Base-by-base conservation (phyloP, 2,888 invertebrate genomes). In the Dicycla oo region DNA sequence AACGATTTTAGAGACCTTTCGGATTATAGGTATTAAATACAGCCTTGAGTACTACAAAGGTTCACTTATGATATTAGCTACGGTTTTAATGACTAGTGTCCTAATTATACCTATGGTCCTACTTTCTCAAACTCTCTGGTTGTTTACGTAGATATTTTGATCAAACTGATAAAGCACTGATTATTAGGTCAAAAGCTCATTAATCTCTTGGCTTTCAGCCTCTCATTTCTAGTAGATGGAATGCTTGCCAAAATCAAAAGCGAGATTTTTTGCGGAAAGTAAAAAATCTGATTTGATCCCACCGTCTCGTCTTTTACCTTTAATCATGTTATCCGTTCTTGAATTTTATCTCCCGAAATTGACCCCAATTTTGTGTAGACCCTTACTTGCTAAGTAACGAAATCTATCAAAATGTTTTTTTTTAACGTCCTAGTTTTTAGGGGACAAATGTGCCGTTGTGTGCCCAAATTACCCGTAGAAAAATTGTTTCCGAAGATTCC, bases 301-400 rank as follows among this genome's bases (percentile, higher is more conserved):
- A 47, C 67, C 69, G 45, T 63, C 68, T 73, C 70, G 56, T 80
- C 69, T 75, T 60, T 77, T 69, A 73, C 60, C 68, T 47, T 72
- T 83, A 83, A 83, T 85, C 72, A 68, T 73, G 70, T 80, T 85
- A 84, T 83, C 63, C 73, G 63, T 65, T 69, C 80, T 84, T 73
- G 30, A 80, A 80, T 77, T 73, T 73, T 73, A 75, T 65, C 63
- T 77, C 34, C 30, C n/a, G 11, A 73, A 80, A 75, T 82, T 73
- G 76, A 71, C 69, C 75, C 68, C 72, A 77, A 85, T 83, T 83
- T 71, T 53, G 40, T 69, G 54, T 40, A 56, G 58, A 69, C 61
- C 53, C 45, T 49, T 49, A 69, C 57, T 47, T 56, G 72, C 23
- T 45, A 38, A 51, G 62, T 45, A 71, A 54, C 34, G n/a, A 72